Percentiles rank a stretch among this genome's conserved stretches.
These are phyloP conservation scores for Crossaster papposus DNA, from an alignment of 53 echinoderm and acorn worm genomes.

Conservation along the genomic window DNA sequence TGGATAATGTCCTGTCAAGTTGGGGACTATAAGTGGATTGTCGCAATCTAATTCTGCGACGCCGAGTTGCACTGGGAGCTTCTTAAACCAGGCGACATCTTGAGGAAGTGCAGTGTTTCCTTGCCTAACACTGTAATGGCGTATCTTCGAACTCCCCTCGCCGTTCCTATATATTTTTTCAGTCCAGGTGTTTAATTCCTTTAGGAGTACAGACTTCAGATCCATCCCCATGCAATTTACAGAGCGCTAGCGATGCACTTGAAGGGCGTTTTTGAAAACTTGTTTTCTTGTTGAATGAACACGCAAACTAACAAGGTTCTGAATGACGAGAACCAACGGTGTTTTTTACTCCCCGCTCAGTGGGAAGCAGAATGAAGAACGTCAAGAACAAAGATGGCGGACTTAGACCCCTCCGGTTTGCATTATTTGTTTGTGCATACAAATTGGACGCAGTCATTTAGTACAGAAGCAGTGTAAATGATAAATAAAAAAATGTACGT, in stretches of 20 bases:
- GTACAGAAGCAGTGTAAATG: too few relatives aligned
- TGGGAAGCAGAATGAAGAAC: too few relatives aligned
- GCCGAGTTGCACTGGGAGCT: neutral
- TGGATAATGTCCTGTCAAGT: neutral
- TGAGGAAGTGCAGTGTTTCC: neutral
- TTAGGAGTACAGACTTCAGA: neutral
- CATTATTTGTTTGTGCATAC: too few relatives aligned
- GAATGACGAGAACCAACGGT: too few relatives aligned
- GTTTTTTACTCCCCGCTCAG: too few relatives aligned
- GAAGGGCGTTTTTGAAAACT: neutral
- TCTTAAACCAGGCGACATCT: neutral
- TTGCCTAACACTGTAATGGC: neutral
- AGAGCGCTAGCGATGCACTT: neutral
- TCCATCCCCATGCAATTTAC: neutral
- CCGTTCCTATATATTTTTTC: neutral
- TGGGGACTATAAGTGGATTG: conserved; percentile 3
- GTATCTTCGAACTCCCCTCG: neutral
- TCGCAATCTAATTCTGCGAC: conserved; percentile 10
- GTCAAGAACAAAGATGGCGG: too few relatives aligned
- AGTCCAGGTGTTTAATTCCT: neutral
- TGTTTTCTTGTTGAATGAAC: too few relatives aligned
- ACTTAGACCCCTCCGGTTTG: too few relatives aligned
- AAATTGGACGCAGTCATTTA: too few relatives aligned
- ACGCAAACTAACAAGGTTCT: too few relatives aligned
- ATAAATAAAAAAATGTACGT: too few relatives aligned